phyloP scores from a whole-genome alignment of 2,113 vertebrate genomes.

The Plestiodon gilberti region DNA sequence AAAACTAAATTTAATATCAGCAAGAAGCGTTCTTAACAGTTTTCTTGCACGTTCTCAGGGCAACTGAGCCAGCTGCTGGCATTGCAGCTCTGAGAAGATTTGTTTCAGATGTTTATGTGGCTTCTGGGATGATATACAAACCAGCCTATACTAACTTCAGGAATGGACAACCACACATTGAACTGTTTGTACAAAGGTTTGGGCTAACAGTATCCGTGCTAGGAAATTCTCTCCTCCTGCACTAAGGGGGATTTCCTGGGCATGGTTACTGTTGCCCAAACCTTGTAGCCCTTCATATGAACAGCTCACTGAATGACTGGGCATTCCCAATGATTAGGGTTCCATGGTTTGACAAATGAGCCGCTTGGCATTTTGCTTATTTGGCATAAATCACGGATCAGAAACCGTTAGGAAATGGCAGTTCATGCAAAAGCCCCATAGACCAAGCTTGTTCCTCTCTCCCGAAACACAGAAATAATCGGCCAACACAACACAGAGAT shows the following conservation, averaged over 20 bases:
- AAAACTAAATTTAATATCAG: background rate
- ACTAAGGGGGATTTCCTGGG: background rate
- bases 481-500: background rate
- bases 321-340: accelerated
- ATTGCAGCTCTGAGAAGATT: background rate
- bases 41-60: background rate
- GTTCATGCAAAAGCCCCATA: background rate
- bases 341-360: background rate
- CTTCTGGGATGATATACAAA: background rate
- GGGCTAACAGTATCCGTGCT: background rate
- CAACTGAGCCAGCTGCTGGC: background rate
- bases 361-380: background rate
- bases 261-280: background rate
- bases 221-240: too few relatives aligned
- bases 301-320: too few relatives aligned
- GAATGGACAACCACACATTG: background rate
- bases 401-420: background rate
- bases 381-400: background rate
- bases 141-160: background rate
- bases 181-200: background rate
- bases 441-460: background rate
- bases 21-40: background rate
- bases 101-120: background rate
- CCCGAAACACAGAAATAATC: background rate
- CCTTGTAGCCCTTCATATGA: background rate